Conservation (phyloP, 2,888 invertebrate species). For the Litoditis marina region DNA sequence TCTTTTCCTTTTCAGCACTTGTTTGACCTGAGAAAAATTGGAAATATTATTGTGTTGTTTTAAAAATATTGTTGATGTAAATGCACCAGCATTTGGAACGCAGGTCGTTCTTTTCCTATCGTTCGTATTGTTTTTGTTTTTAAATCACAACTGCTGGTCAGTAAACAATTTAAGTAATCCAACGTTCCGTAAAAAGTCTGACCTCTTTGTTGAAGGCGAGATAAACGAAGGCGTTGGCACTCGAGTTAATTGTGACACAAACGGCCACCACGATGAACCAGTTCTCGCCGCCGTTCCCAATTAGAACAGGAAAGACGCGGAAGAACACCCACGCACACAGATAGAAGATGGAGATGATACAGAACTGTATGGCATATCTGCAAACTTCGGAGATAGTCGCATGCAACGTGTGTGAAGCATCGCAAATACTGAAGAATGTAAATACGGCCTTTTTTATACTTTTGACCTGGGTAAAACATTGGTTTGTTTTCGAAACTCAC, state of each 20-base stretch:
- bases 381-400: constrained; percentile 7
- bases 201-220: constrained; percentile 35
- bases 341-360: constrained; percentile 37
- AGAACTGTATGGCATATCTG: constrained; percentile 43
- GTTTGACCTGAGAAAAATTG: too few relatives aligned
- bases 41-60: too few relatives aligned
- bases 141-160: too few relatives aligned
- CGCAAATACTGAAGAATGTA: too few relatives aligned
- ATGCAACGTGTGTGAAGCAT: too few relatives aligned
- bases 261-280: constrained; percentile 28
- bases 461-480: too few relatives aligned
- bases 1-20: too few relatives aligned
- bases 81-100: too few relatives aligned
- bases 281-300: constrained; percentile 22
- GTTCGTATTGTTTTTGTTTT: too few relatives aligned
- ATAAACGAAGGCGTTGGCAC: constrained; percentile 36
- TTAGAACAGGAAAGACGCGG: constrained; percentile 30
- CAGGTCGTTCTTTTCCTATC: too few relatives aligned
- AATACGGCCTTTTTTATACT: too few relatives aligned
- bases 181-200: background rate
- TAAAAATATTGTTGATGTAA: too few relatives aligned
- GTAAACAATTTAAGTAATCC: background rate
- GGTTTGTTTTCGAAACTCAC: background rate
- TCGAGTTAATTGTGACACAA: constrained; percentile 34
- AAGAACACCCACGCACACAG: constrained; percentile 38